Conservation (phyloP, 1,140 invertebrate genomes). For the Littorina saxatilis region DNA sequence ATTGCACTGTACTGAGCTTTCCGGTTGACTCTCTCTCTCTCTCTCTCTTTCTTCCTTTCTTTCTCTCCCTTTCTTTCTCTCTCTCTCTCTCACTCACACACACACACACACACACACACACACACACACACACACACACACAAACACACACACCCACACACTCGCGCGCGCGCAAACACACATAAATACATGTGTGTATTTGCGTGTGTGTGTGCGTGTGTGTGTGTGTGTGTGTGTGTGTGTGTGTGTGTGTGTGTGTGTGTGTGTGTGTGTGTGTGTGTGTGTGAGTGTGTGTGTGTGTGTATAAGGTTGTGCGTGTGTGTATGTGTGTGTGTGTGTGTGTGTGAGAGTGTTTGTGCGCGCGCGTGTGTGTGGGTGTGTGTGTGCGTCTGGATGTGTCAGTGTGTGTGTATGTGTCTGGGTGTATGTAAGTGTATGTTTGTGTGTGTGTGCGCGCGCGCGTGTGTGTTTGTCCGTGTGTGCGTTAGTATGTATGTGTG, state of each 20-base stretch:
- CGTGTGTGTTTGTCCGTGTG: no score
- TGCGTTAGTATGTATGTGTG: no score
- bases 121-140: not conserved
- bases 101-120: not conserved
- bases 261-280: slow-evolving; percentile 8
- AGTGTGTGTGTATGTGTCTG: no score
- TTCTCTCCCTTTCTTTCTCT: not conserved
- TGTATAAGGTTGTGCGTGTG: not conserved
- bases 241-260: slow-evolving; percentile 22
- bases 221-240: not conserved
- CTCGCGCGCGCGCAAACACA: not conserved
- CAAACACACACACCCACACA: not conserved
- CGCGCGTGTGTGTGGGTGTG: slow-evolving; percentile 15
- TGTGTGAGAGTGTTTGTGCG: slow-evolving; percentile 5
- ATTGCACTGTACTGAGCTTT: no score
- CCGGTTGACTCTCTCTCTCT: no score
- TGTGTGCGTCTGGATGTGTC: no score
- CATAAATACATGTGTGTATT: not conserved
- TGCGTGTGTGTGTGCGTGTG: not conserved
- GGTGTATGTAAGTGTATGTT: no score
- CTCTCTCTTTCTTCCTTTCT: no score
- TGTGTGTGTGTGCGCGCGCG: no score
- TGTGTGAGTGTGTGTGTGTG: slow-evolving; percentile 11
- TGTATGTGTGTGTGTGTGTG: not conserved
- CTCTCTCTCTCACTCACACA: slow-evolving; percentile 3